Percentiles rank a stretch among this genome's conserved stretches.
Conservation (phyloP, 2,888 invertebrate species). For the Geotrupes spiniger region DNA sequence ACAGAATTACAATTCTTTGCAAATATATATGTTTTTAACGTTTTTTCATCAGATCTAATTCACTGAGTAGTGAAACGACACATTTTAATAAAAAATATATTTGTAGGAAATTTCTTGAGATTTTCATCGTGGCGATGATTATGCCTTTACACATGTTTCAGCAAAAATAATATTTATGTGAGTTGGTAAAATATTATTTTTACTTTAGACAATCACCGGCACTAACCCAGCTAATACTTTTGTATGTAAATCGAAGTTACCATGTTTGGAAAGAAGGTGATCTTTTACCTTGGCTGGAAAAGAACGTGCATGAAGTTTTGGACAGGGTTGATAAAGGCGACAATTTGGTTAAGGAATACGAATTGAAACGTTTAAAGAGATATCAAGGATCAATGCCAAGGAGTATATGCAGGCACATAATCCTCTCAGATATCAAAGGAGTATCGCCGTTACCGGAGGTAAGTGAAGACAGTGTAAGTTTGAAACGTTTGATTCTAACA, state of each 20-base stretch:
- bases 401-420: conserved; percentile 66
- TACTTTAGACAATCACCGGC: conserved; percentile 58
- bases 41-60: no score
- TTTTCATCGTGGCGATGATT: no score
- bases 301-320: conserved; percentile 64
- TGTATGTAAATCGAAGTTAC: conserved; percentile 72
- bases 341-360: conserved; percentile 59
- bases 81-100: no score
- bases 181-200: no score
- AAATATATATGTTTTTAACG: conserved; percentile 34
- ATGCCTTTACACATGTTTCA: no score
- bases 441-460: conserved; percentile 61
- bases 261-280: conserved; percentile 78
- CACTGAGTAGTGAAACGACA: no score
- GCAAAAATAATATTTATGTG: no score
- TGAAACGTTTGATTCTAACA: no score
- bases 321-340: conserved; percentile 63
- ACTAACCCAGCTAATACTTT: conserved; percentile 65
- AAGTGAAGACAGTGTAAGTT: conserved; percentile 27
- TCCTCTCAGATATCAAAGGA: conserved; percentile 69
- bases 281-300: conserved; percentile 73
- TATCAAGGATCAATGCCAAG: conserved; percentile 61
- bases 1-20: conserved; percentile 1
- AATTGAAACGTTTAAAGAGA: conserved; percentile 58
- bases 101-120: no score